Evolutionary conservation across 1,140 invertebrate species (phyloP).

Genomic region (Belonocnema kinseyi): DNA sequence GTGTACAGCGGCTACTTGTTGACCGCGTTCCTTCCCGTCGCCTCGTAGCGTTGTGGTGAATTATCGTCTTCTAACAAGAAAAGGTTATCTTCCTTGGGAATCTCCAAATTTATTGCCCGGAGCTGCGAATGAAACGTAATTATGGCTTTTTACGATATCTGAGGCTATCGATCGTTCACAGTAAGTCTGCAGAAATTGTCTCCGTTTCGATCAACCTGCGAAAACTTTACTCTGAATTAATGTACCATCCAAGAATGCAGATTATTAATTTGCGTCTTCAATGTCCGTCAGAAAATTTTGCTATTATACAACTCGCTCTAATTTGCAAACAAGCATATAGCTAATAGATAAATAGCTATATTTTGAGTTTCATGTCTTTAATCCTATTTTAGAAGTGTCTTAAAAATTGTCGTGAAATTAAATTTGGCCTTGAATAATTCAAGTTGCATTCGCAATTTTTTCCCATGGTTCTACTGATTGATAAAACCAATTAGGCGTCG

Average conservation of each 20-base stretch:
- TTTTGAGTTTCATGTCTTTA: too few relatives aligned
- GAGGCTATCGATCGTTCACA: conserved; percentile 32
- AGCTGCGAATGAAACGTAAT: conserved; percentile 69
- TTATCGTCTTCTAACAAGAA: conserved; percentile 58
- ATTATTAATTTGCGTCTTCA: too few relatives aligned
- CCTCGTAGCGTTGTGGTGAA: conserved; percentile 54
- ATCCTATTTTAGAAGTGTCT: too few relatives aligned
- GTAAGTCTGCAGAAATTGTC: neutral
- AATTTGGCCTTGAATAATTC: too few relatives aligned
- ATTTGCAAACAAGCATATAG: too few relatives aligned
- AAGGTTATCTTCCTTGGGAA: conserved; percentile 62
- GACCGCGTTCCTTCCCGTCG: conserved; percentile 60
- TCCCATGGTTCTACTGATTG: conserved; percentile 53
- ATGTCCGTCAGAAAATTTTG: too few relatives aligned
- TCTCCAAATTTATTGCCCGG: conserved; percentile 67
- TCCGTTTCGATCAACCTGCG: conserved; percentile 32
- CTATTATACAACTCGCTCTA: too few relatives aligned
- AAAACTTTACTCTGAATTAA: neutral
- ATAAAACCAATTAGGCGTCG: conserved; percentile 69
- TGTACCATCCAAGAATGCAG: neutral
- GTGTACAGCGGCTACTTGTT: conserved; percentile 64
- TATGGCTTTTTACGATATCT: conserved; percentile 64
- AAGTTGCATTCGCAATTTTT: conserved; percentile 34
- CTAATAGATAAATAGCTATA: too few relatives aligned
- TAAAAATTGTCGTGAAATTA: too few relatives aligned